These are phyloP conservation scores for Eira barbara DNA, from an alignment of 2,113 vertebrate genomes.

Conservation along the genomic window DNA sequence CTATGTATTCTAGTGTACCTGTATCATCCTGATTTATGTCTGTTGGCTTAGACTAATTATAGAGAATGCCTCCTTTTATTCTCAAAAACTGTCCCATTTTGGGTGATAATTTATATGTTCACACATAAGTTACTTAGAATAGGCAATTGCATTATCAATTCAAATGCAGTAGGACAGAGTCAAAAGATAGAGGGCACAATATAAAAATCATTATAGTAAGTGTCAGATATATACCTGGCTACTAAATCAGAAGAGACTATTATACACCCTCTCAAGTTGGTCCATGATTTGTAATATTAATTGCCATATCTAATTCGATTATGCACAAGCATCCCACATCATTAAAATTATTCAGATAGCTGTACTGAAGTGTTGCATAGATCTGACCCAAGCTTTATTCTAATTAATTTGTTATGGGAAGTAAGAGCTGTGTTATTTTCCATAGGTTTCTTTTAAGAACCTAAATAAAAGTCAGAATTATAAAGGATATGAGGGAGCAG, in stretches of 20 bases:
- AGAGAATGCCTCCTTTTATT: not conserved
- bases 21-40: not conserved
- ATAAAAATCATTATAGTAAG: not conserved
- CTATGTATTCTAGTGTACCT: not conserved
- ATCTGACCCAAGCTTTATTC: not conserved
- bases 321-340: not conserved
- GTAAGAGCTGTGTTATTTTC: not conserved
- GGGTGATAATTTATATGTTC: not conserved
- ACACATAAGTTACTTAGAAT: not conserved
- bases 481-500: not conserved
- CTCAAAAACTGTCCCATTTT: not conserved
- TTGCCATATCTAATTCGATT: not conserved
- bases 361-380: not conserved
- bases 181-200: not conserved
- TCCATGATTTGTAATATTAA: conserved; percentile 2
- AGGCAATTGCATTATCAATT: not conserved
- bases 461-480: not conserved
- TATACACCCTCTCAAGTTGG: not conserved
- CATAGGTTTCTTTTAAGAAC: not conserved
- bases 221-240: not conserved
- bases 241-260: not conserved
- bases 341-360: not conserved
- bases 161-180: not conserved
- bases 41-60: not conserved
- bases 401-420: not conserved